phyloP scores from a whole-genome alignment of 2,888 invertebrate genomes.

The Epinotia brunnichana region DNA sequence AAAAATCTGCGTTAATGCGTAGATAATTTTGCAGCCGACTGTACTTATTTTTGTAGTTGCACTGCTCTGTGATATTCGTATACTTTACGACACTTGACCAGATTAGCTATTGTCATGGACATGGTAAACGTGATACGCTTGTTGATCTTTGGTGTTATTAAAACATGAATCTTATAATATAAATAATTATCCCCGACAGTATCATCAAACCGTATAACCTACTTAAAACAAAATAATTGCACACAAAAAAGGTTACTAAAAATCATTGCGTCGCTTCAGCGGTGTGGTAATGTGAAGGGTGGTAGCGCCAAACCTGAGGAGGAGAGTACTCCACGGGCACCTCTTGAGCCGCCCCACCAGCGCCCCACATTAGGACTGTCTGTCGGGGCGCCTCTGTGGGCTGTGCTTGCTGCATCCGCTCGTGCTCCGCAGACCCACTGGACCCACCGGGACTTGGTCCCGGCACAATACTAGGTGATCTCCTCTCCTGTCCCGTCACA shows the following conservation, averaged over 20 bases:
- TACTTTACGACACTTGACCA: background rate
- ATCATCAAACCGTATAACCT: slow-evolving; percentile 35
- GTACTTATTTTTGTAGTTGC: background rate
- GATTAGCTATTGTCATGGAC: no score
- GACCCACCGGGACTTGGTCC: slow-evolving; percentile 78
- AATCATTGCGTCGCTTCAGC: slow-evolving; percentile 80
- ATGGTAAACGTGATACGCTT: background rate
- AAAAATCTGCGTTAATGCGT: background rate
- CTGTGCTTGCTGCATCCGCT: slow-evolving; percentile 70
- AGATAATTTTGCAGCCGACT: background rate
- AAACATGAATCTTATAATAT: background rate
- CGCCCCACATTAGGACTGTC: slow-evolving; percentile 97
- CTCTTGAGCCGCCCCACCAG: slow-evolving; percentile 77
- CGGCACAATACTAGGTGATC: slow-evolving; percentile 85
- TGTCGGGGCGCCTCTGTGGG: slow-evolving; percentile 88
- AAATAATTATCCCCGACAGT: slow-evolving; percentile 13
- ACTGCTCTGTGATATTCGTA: background rate
- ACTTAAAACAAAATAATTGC: slow-evolving; percentile 54
- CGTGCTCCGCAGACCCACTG: slow-evolving; percentile 74
- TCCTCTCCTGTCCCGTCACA: slow-evolving; percentile 85
- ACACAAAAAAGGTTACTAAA: slow-evolving; percentile 59
- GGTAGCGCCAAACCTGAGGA: slow-evolving; percentile 82
- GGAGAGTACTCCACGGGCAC: slow-evolving; percentile 78
- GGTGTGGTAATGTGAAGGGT: slow-evolving; percentile 79
- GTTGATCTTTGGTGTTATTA: background rate